These are phyloP conservation scores for Hydrocynus forskahlii DNA, from an alignment of 2,797 vertebrate genomes.

Conservation along the genomic window DNA sequence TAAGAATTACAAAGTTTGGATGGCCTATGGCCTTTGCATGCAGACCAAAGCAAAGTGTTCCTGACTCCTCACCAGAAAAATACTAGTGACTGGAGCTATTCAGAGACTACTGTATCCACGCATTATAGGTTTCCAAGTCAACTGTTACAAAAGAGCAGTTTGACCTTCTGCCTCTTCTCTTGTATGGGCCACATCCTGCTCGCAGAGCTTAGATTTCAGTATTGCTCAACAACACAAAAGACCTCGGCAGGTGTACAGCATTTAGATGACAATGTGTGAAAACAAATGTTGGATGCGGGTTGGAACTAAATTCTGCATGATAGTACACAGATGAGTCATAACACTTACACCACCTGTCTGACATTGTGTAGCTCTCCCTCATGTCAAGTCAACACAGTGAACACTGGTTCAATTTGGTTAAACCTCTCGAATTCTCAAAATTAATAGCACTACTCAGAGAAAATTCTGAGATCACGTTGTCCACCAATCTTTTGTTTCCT, in stretches of 20 bases:
- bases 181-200: conserved; percentile 18
- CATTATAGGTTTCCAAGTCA: conserved; percentile 8
- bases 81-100: conserved; percentile 42
- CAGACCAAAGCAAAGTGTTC: conserved; percentile 44
- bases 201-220: conserved; percentile 10
- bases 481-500: no score
- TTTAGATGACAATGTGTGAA: no score
- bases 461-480: no score
- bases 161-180: conserved; percentile 49
- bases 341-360: no score
- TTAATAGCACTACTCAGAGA: no score
- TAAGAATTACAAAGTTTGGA: conserved; percentile 61
- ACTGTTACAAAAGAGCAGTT: conserved; percentile 32
- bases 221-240: conserved; percentile 14
- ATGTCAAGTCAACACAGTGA: no score
- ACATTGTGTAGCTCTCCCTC: no score
- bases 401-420: no score
- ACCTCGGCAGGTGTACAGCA: neutral
- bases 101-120: conserved; percentile 16
- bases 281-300: no score
- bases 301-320: no score
- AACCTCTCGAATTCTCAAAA: no score
- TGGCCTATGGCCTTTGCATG: conserved; percentile 55
- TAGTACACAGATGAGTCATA: no score
- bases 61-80: conserved; percentile 37